Conservation (phyloP, 37 sponge, comb jelly and placozoan genomes). For the Aplysina aerophoba region DNA sequence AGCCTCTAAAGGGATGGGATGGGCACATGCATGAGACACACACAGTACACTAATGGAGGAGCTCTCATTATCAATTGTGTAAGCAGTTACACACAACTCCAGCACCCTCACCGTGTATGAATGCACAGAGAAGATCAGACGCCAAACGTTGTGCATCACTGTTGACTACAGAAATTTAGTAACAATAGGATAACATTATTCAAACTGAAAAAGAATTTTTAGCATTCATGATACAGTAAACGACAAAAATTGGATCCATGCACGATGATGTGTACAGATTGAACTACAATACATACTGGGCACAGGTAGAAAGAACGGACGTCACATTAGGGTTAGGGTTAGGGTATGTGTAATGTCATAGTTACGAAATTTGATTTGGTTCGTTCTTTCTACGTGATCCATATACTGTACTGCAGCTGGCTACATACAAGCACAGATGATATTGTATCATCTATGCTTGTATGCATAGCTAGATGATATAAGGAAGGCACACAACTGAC, state of each 20-base stretch:
- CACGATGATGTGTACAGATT: no score
- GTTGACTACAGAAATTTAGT: constrained; percentile 45
- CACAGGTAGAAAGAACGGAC: no score
- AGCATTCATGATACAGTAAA: no score
- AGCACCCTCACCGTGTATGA: constrained; percentile 54
- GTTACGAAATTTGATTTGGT: no score
- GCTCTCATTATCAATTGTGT: not conserved
- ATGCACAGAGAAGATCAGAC: constrained; percentile 56
- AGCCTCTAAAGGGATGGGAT: constrained; percentile 41
- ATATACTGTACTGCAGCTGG: no score
- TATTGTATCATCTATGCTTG: not conserved
- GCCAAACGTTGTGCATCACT: constrained; percentile 69
- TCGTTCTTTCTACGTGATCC: not conserved
- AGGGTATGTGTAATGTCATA: no score
- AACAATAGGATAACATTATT: no score
- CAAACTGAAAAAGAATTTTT: not conserved
- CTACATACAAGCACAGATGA: no score
- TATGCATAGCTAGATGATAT: not conserved
- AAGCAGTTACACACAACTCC: not conserved
- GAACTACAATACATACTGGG: no score
- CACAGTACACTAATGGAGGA: not conserved
- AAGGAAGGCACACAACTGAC: constrained; percentile 9
- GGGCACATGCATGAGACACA: not conserved
- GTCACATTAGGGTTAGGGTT: no score
- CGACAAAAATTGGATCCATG: no score